Evolutionary conservation across 2,797 vertebrate species (phyloP), one percentile per base, ranked within the genome.

Genomic region (Tolypeutes matacus): DNA sequence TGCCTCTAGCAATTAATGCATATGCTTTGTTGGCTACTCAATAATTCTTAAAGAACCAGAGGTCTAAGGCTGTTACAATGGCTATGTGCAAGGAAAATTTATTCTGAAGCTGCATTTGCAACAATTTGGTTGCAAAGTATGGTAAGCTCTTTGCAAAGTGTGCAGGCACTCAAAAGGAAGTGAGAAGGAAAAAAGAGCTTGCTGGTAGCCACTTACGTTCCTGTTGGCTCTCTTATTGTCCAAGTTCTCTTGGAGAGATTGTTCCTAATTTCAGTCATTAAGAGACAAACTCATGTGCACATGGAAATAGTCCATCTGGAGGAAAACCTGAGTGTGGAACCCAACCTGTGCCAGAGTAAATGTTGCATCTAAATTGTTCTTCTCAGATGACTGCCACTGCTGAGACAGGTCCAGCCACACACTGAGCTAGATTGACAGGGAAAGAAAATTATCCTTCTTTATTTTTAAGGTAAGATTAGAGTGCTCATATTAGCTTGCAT

Each of bases 271-370:
- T 94, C 75, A 73, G 42, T 56, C 91, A 42, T 95, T 89, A 94
- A 95, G 82, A 95, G 78, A 83, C 51, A 94, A 88, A 89, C 39
- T 58, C 92, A 39, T 29, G 42, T 36, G 56, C 42, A n/a, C 82
- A n/a, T 86, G 88, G 80, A 94, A 75, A 83, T 49, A 60, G 80
- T 81, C 95, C 89, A 95, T 94, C 83, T 96, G 96, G 80, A 96
- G 53, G 39, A 86, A 96, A 96, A 84, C 42, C 67, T 62, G 76
- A 93, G 21, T 42, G 56, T 92, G 76, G 62, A 84, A 69, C 51
- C 81, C 91, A 95, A 85, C 34, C 70, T 84, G 83, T 62, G 75
- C 94, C 93, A 93, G 65, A 92, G 67, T 88, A 92, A 94, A 94
- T 83, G 78, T 80, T 90, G 9, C 42, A 14, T 91, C 75, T 95